Base-by-base conservation (phyloP, 2,888 invertebrate species). In the Periphyllus acericola region DNA sequence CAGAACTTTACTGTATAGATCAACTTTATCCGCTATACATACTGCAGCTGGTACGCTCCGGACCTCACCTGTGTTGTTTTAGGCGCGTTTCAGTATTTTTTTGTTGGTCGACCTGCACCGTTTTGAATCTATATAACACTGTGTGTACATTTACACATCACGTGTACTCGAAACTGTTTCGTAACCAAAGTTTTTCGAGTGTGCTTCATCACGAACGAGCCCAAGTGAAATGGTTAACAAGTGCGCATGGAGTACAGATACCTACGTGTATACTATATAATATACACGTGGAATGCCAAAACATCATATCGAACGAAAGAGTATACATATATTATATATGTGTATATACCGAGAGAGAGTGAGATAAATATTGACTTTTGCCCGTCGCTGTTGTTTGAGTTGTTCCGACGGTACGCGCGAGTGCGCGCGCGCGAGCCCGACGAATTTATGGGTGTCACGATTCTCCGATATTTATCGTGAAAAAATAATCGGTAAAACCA, bases 101-200 rank as follows among this genome's bases (percentile, higher is more conserved):
- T 36, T 21, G 36, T 60, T 25, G 34, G 71, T 34, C 32, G 82
- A 82, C 83, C 68, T n/a, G 68, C n/a, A n/a, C 60, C 32, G 36
- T 75, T 75, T 40, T 75, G 83, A 66, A 66, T 60, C 66, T 55
- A 40, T 36, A 52, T 71, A n/a, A n/a, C n/a, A 79, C 25, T 29
- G 17, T 72, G 11, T 29, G 40, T 40, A 46, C 25, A 21, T 29
- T 40, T 52, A 36, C 55, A 55, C 19, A 71, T 34, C 9, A 60
- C 71, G 85, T 71, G 34, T 78, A 79, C 85, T 86, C 79, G 79
- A 84, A 76, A 84, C 84, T n/a, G 84, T 84, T 84, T 84, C 76
- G 84, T 84, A 84, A 76, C 40, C 66, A 25, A 32, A 55, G 40
- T 66, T 76, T 80, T 76, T 84, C 84, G 84, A 84, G 84, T 84